These are phyloP conservation scores for Diaphora mendica DNA, from an alignment of 2,888 invertebrate species.

Conservation along the genomic window DNA sequence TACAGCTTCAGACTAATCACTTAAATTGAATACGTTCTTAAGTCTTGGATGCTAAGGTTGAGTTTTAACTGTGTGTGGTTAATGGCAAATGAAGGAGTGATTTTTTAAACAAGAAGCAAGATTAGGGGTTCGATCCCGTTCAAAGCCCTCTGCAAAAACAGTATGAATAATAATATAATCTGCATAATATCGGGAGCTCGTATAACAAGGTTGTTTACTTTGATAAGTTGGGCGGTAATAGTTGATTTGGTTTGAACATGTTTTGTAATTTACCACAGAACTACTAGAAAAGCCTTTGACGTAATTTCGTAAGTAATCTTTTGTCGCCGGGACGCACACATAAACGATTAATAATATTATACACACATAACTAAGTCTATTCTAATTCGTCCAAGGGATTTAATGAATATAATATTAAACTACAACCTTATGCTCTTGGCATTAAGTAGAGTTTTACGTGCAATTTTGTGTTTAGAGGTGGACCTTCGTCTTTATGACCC, in stretches of 20 bases:
- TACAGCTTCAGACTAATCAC: slow-evolving; percentile 28
- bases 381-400: too few relatives aligned
- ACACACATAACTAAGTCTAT: too few relatives aligned
- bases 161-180: slow-evolving; percentile 85
- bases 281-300: too few relatives aligned
- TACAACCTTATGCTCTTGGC: too few relatives aligned
- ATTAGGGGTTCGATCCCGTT: slow-evolving; percentile 77
- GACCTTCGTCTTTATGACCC: too few relatives aligned
- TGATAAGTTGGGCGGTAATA: slow-evolving; percentile 70
- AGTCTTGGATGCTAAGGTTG: slow-evolving; percentile 28
- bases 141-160: slow-evolving; percentile 82
- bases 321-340: too few relatives aligned
- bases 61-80: slow-evolving; percentile 40
- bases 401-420: too few relatives aligned
- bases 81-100: slow-evolving; percentile 48
- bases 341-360: too few relatives aligned
- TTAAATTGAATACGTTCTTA: slow-evolving; percentile 37
- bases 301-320: too few relatives aligned
- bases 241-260: slow-evolving; percentile 59
- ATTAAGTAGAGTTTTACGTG: too few relatives aligned
- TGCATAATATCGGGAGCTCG: slow-evolving; percentile 80
- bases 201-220: slow-evolving; percentile 80
- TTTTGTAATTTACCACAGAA: slow-evolving; percentile 29
- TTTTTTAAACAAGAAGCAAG: slow-evolving; percentile 67
- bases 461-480: too few relatives aligned